Base-by-base conservation (phyloP, 1,140 invertebrate species). In the Neodiprion fabricii region DNA sequence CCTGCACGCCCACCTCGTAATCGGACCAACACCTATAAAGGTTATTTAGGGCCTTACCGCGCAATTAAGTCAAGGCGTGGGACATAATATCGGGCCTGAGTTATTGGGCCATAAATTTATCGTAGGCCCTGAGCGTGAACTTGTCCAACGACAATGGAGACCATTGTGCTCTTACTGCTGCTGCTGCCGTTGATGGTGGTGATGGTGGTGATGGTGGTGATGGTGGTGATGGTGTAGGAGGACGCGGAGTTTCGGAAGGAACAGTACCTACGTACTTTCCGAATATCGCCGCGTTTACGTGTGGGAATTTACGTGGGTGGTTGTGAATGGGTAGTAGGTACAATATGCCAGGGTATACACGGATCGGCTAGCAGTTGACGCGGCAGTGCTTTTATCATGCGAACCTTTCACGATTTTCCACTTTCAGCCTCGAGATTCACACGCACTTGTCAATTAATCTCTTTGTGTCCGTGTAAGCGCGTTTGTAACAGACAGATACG, bases 51-150 rank as follows among this genome's bases (percentile, higher is more conserved):
- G 53, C 53, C 53, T 17, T 61, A 61, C 53, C 53, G 53, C 53
- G 53, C 53, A 61, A 61, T 61, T 61, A 61, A 61, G 53, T 61
- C 53, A 61, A 61, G 53, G 53, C 53, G 53, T 61, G 53, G 53
- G 53, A 61, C 53, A 61, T 61, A 61, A 61, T 61, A 61, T 61
- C 53, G 53, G 53, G 53, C 11, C 53, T 61, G 53, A 61, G 53
- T 61, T 61, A 61, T 61, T 61, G 53, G 53, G 53, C 11, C 53
- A 61, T 61, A 61, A 61, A 61, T 61, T 61, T 61, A 61, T 61
- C 53, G 53, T 61, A 61, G 53, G 11, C n/a, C n/a, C 53, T 12
- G 53, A 12, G 53, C 53, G 53, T 61, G 53, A 61, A 61, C 53
- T 61, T 61, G 53, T 61, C 53, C 53, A 61, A 61, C 53, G 11